Evolutionary conservation across 2,888 invertebrate species (phyloP).

Genomic region (Pimpla rufipes): DNA sequence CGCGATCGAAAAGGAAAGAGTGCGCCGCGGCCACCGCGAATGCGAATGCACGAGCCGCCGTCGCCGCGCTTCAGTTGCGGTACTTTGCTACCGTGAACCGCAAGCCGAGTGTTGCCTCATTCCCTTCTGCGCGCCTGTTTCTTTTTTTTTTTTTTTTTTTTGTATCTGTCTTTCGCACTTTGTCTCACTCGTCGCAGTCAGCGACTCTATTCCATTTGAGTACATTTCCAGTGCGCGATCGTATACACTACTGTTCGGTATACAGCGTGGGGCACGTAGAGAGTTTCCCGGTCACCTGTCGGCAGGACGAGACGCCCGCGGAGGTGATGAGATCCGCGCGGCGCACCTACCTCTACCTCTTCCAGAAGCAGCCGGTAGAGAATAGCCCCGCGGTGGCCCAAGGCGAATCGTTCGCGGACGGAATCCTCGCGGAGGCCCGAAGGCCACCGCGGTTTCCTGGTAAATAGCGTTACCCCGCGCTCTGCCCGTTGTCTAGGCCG

Average conservation of each 20-base stretch:
- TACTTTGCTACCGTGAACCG: constrained; percentile 54
- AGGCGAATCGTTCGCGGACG: constrained; percentile 32
- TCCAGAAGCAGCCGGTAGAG: constrained; percentile 17
- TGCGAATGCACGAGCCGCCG: constrained; percentile 21
- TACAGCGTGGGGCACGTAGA: neutral
- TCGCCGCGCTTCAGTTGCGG: constrained; percentile 35
- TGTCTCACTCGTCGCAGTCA: neutral
- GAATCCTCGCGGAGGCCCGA: constrained; percentile 43
- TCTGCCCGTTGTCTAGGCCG: constrained; percentile 60
- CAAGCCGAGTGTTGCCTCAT: constrained; percentile 35
- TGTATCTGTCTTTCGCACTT: too few species aligned
- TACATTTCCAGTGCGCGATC: constrained; percentile 7
- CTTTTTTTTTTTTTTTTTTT: too few species aligned
- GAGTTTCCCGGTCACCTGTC: constrained; percentile 44
- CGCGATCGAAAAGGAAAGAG: constrained; percentile 23
- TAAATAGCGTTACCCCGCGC: constrained; percentile 66
- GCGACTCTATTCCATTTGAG: constrained; percentile 13
- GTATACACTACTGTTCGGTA: neutral
- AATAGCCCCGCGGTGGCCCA: constrained; percentile 18
- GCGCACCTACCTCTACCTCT: neutral
- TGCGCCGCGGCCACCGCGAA: neutral
- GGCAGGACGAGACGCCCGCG: constrained; percentile 9
- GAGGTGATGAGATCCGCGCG: constrained; percentile 19
- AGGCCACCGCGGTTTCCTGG: constrained; percentile 61
- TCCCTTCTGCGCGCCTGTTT: neutral